Percentiles rank a stretch among this genome's conserved stretches.
phyloP scores from a whole-genome alignment of 2,113 vertebrate species.

The Mustela nigripes region DNA sequence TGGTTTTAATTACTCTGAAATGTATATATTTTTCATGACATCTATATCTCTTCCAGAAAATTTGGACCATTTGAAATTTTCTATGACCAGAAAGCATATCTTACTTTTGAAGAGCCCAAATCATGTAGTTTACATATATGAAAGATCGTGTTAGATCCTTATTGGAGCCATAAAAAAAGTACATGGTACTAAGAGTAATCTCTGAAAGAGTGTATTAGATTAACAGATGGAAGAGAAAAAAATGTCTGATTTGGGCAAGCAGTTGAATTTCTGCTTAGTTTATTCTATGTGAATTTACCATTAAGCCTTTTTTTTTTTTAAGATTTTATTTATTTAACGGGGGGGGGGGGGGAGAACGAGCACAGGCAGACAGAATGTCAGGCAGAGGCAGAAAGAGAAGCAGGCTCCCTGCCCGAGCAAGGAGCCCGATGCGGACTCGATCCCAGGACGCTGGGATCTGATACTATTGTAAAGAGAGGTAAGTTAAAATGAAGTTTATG shows the following conservation, averaged over 20 bases:
- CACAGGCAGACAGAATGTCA: no score
- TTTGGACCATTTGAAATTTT: not conserved
- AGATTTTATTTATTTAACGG: no score
- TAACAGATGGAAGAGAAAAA: not conserved
- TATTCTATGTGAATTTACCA: not conserved
- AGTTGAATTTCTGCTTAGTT: not conserved
- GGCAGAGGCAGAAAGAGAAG: no score
- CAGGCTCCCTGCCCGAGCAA: no score
- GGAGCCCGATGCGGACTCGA: no score
- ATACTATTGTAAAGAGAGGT: not conserved
- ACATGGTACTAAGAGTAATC: not conserved
- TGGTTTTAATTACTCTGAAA: not conserved
- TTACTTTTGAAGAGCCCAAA: not conserved
- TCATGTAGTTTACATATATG: not conserved
- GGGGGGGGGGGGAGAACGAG: no score
- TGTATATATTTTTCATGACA: not conserved
- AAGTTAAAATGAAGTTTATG: slow-evolving; percentile 11
- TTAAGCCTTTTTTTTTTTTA: not conserved
- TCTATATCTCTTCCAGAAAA: not conserved
- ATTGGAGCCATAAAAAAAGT: not conserved
- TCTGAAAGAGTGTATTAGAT: not conserved
- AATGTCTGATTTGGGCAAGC: not conserved
- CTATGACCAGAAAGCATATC: not conserved
- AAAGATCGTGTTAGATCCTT: not conserved
- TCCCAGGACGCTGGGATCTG: not conserved